phyloP scores from a whole-genome alignment of 1,140 invertebrate genomes.

The Tetragnatha versicolor region DNA sequence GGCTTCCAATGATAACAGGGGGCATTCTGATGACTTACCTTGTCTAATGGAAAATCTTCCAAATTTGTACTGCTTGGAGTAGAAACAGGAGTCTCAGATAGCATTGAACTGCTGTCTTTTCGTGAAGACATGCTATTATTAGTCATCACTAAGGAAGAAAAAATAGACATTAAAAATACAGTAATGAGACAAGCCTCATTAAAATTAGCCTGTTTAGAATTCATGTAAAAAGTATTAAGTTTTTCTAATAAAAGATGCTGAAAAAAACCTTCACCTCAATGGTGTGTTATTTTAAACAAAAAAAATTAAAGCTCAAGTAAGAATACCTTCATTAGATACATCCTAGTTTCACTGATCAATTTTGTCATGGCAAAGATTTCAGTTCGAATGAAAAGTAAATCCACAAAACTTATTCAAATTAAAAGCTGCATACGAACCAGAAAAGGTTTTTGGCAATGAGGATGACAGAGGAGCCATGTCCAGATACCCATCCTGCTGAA shows the following conservation, averaged over 20 bases:
- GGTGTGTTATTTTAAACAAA: not conserved
- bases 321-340: no score
- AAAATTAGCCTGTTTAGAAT: not conserved
- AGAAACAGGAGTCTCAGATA: conserved; percentile 29
- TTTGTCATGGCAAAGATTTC: no score
- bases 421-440: conserved; percentile 33
- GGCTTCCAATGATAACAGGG: no score
- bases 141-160: conserved; percentile 1
- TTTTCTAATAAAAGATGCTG: not conserved
- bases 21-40: no score
- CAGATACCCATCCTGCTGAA: conserved; percentile 50
- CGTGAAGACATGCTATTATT: conserved; percentile 31
- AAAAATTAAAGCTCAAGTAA: not conserved
- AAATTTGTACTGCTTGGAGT: conserved; percentile 43
- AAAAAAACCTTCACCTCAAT: not conserved
- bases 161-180: not conserved
- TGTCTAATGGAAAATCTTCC: conserved; percentile 44
- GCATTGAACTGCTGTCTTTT: conserved; percentile 38
- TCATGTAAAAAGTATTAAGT: not conserved
- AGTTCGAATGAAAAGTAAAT: no score
- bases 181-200: not conserved
- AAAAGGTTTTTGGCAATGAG: conserved; percentile 54
- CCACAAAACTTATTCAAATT: no score
- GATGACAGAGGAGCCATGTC: conserved; percentile 56
- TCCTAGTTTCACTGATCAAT: no score